Evolutionary conservation across 2,797 vertebrate species (phyloP).

Genomic region (Cephalopachus bancanus): DNA sequence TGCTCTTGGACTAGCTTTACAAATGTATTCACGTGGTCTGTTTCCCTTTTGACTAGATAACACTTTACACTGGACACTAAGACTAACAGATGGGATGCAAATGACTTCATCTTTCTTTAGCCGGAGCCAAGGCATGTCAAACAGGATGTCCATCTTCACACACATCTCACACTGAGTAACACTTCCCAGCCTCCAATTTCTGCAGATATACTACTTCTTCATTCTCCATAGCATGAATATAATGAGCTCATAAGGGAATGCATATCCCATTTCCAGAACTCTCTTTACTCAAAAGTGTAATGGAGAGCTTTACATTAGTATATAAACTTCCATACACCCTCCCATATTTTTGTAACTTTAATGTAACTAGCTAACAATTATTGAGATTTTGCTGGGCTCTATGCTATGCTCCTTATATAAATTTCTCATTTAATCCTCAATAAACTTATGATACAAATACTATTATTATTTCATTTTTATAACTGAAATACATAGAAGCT

Average conservation of each 20-base stretch:
- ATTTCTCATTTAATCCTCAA: not conserved
- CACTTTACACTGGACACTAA: constrained; percentile 47
- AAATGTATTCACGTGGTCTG: not conserved
- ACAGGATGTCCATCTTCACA: constrained; percentile 9
- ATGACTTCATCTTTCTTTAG: constrained; percentile 75
- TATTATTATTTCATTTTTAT: not conserved
- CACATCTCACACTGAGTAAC: not conserved
- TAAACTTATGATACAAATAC: not conserved
- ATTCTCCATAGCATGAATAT: not conserved
- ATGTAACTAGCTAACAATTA: not conserved
- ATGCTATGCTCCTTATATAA: not conserved
- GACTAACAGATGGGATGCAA: constrained; percentile 74
- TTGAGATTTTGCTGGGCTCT: not conserved
- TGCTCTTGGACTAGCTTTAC: constrained; percentile 12
- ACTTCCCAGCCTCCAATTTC: not conserved
- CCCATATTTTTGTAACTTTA: not conserved
- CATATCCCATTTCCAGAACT: not conserved
- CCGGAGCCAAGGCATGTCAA: constrained; percentile 57
- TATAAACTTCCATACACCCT: not conserved
- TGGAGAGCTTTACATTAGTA: not conserved
- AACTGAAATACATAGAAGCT: not conserved
- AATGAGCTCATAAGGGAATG: not conserved
- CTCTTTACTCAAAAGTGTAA: not conserved
- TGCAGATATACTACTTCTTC: not conserved
- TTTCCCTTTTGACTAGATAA: constrained; percentile 23